Percentiles rank a stretch among this genome's conserved stretches.
Conservation (phyloP, 2,113 vertebrate species). For the Azemiops feae region DNA sequence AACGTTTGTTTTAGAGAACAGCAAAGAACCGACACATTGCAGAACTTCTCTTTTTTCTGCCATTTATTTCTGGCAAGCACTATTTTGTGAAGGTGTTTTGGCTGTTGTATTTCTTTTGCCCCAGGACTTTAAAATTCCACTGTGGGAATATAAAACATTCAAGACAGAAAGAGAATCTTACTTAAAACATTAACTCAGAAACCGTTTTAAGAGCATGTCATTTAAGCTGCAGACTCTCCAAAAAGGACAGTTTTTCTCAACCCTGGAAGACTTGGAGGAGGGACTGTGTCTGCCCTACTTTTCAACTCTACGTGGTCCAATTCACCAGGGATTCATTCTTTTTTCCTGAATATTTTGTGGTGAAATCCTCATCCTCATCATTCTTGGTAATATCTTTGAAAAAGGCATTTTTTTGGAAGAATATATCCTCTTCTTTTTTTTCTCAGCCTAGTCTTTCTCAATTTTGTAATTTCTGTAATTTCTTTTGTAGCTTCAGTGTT, state of each 20-base stretch:
- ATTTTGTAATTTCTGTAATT: background rate
- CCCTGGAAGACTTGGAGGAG: conserved; percentile 17
- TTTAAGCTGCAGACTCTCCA: conserved; percentile 7
- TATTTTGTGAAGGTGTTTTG: conserved; percentile 5
- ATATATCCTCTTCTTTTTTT: background rate
- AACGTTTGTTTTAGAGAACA: background rate
- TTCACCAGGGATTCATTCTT: background rate
- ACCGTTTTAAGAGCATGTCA: background rate
- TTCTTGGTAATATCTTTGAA: background rate
- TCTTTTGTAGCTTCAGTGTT: background rate
- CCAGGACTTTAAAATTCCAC: conserved; percentile 13
- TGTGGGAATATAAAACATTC: background rate
- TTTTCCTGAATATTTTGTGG: background rate
- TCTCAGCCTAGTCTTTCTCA: background rate
- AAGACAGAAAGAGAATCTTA: background rate
- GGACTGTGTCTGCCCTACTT: conserved; percentile 10
- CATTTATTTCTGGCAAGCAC: conserved; percentile 4
- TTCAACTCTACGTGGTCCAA: conserved; percentile 11
- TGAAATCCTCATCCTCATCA: background rate
- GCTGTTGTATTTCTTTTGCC: conserved; percentile 3
- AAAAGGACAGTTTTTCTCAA: conserved; percentile 35
- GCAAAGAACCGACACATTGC: background rate
- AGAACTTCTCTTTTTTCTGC: background rate
- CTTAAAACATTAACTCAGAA: background rate
- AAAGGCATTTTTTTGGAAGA: background rate